Conservation (phyloP, 2,797 vertebrate genomes). For the Helicolenus hilgendorfi region DNA sequence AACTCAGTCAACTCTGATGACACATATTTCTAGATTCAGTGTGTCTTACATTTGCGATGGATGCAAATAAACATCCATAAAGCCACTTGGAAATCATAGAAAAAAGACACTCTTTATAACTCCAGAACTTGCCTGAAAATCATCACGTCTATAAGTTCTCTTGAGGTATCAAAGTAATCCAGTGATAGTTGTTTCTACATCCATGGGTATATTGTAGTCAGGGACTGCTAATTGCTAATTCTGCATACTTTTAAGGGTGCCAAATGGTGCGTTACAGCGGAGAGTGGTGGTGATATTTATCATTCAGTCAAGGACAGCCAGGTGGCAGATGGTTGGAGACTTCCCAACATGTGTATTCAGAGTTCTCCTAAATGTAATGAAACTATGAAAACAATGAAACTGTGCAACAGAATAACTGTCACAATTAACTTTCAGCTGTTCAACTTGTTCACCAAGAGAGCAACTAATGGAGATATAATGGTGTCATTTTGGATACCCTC, state of each 20-base stretch:
- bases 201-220: not conserved
- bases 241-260: not conserved
- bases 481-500: not conserved
- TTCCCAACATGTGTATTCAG: not conserved
- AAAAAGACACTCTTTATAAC: not conserved
- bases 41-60: not conserved
- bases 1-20: not conserved
- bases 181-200: not conserved
- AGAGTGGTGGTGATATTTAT: not conserved
- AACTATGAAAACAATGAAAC: not conserved
- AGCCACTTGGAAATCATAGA: not conserved
- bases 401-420: not conserved
- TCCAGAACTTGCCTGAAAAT: not conserved
- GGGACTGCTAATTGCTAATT: not conserved
- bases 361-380: constrained; percentile 5
- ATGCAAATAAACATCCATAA: not conserved
- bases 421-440: not conserved
- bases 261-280: not conserved
- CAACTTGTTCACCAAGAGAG: not conserved
- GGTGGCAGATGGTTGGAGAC: not conserved
- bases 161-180: not conserved
- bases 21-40: not conserved
- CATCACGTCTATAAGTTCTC: not conserved
- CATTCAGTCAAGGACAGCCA: not conserved
- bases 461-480: constrained; percentile 3